Base-by-base conservation (phyloP, 2,888 invertebrate genomes). In the Idaea straminata region DNA sequence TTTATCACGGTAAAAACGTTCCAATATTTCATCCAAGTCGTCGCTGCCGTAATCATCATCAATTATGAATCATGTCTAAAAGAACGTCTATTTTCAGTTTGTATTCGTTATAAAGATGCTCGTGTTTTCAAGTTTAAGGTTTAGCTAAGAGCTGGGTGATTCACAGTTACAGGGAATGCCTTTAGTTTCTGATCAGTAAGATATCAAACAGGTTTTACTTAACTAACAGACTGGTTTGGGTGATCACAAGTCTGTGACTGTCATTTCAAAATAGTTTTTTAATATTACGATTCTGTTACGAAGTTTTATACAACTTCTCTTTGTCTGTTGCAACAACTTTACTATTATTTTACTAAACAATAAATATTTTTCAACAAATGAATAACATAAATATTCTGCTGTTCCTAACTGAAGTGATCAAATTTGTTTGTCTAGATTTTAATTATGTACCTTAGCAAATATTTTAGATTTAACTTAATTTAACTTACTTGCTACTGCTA, bases 151-250 rank as follows among this genome's bases (percentile, higher is more conserved):
- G 38, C 34, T 70, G 62, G 60, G 65, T 73, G 73, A 73, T 73
- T 73, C 70, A 73, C 67, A 35, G 66, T 4, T 47, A 47, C 47
- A 62, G 63, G 68, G 65, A 71, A 72, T 36, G 69, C 62, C 65
- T 68, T 68, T 34, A 4, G 64, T 64, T 66, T 64, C 62, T 69
- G 68, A 71, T 68, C 57, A 65, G 63, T 65, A 59, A 67, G 70
- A 71, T 69, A 71, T 66, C 62, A 70, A 69, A 72, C 72, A 62
- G 70, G 73, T 73, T 73, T 66, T 7, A 5, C 13, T 47, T 47
- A 47, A 66, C 68, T 66, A 71, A 65, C 65, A 61, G 64, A 65
- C 65, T 66, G 61, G 66, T 59, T 59, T 15, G 25, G 6, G 16
- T 59, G 47, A 47, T 47, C 47, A 47, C 47, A 47, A 47, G 13